Percentiles rank a stretch among this genome's conserved stretches.
Conservation (phyloP, 2,888 invertebrate species). For the Xanthorhoe spadicearia region DNA sequence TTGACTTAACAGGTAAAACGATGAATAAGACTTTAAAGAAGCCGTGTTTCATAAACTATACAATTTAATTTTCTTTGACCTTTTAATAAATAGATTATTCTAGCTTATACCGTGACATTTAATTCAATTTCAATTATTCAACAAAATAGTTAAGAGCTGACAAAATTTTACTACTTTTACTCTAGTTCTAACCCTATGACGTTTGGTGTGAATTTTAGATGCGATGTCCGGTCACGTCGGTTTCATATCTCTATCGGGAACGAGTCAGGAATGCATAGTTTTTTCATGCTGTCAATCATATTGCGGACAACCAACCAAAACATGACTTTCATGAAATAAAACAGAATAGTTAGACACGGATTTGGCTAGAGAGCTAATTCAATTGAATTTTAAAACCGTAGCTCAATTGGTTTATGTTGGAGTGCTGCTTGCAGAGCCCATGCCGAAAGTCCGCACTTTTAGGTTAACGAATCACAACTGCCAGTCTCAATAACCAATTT, state of each 20-base stretch:
- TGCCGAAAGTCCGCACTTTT: not conserved
- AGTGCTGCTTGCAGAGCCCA: no score
- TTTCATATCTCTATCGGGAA: conserved; percentile 29
- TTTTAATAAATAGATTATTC: no score
- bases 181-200: conserved; percentile 13
- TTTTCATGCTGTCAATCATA: conserved; percentile 37
- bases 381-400: not conserved
- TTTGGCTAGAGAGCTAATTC: not conserved
- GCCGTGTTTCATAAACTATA: not conserved
- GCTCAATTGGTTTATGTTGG: not conserved
- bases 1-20: not conserved
- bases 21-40: no score
- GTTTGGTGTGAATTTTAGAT: conserved; percentile 30
- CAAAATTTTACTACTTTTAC: not conserved
- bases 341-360: not conserved
- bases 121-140: no score
- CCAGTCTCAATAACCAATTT: no score
- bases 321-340: conserved; percentile 13
- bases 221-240: conserved; percentile 25
- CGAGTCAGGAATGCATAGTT: conserved; percentile 35
- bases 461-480: no score
- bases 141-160: no score
- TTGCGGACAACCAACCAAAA: conserved; percentile 27
- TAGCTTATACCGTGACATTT: no score
- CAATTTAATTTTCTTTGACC: not conserved